A percentile compares a stretch with the other conserved stretches of the same genome.
Evolutionary conservation across 2,797 vertebrate genomes (phyloP).

Genomic region (Pelodytes ibericus): DNA sequence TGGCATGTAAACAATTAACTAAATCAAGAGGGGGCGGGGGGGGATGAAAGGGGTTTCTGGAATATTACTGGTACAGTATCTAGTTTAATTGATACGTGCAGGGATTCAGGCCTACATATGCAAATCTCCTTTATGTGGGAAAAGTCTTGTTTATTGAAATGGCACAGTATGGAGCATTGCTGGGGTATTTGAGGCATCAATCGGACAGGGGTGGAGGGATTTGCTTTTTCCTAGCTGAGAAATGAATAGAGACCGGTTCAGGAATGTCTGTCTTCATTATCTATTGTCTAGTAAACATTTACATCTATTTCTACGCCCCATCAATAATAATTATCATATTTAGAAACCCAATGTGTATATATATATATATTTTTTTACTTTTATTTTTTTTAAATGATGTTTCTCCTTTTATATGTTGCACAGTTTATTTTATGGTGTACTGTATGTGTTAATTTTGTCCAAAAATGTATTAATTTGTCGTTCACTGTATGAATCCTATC

Average conservation of each 20-base stretch:
- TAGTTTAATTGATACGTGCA: slow-evolving; percentile 3
- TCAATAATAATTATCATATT: too few relatives aligned
- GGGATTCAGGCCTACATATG: neutral
- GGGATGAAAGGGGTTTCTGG: neutral
- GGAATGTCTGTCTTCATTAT: slow-evolving; percentile 28
- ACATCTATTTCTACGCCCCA: too few relatives aligned
- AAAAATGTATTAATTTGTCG: too few relatives aligned
- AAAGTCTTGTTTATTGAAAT: slow-evolving; percentile 12
- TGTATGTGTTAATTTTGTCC: neutral
- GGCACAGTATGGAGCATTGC: slow-evolving; percentile 32
- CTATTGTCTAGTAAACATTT: slow-evolving; percentile 20
- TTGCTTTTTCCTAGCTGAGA: slow-evolving; percentile 21
- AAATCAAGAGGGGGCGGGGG: neutral
- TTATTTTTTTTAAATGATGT: too few relatives aligned
- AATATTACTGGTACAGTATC: slow-evolving; percentile 6
- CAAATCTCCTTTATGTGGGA: slow-evolving; percentile 30
- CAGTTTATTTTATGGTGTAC: neutral
- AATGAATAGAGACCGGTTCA: neutral
- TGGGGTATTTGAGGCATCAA: slow-evolving; percentile 9
- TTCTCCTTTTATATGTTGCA: neutral
- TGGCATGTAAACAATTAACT: slow-evolving; percentile 23
- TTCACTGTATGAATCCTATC: too few relatives aligned
- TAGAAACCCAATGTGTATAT: too few relatives aligned
- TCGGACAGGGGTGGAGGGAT: slow-evolving; percentile 7
- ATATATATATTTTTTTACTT: too few relatives aligned